Evolutionary conservation across 2,888 invertebrate genomes (phyloP), one percentile per base, ranked within the genome.

Genomic region (Microctonus hyperodae): DNA sequence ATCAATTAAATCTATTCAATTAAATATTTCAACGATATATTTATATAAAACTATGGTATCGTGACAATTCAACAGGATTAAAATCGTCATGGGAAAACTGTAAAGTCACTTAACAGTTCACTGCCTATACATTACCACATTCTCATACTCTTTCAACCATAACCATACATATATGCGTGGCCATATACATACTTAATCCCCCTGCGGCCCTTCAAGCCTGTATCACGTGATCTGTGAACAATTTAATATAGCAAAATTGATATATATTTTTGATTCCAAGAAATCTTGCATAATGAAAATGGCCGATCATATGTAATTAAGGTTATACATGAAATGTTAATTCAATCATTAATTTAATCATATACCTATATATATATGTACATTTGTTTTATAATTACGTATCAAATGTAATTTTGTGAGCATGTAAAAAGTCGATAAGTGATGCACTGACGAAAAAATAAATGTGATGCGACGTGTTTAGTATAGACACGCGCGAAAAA

Each of bases 21-120:
- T 31, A 31, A 20, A 55, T 33, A 55, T 55, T 20, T 6, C 10
- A 16, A 20, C 10, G 16, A 55, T 33, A 33, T 16, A 55, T 31
- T 4, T n/a, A 51, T 22, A 51, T 51, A 4, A 13, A 51, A 51
- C 7, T 23, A 13, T 23, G 11, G 25, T 0, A 9, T 23, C 7
- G 5, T 11, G 28, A 28, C 51, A 28, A 11, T 62, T 64, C 40
- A 61, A 51, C 66, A 66, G 63, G 60, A 65, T 58, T 59, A 33
- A 68, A 78, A 82, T 82, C 79, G 81, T 80, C 81, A 82, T 83
- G 83, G 83, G 82, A 82, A 83, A 81, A n/a, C n/a, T n/a, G 75
- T 79, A 76, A 74, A 78, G 75, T 73, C 77, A 78, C 78, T 80
- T 81, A 63, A 79, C 78, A 78, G 79, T 81, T 77, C 72, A 75